Conservation (phyloP, 2,113 vertebrate genomes). For the Gymnarchus niloticus region DNA sequence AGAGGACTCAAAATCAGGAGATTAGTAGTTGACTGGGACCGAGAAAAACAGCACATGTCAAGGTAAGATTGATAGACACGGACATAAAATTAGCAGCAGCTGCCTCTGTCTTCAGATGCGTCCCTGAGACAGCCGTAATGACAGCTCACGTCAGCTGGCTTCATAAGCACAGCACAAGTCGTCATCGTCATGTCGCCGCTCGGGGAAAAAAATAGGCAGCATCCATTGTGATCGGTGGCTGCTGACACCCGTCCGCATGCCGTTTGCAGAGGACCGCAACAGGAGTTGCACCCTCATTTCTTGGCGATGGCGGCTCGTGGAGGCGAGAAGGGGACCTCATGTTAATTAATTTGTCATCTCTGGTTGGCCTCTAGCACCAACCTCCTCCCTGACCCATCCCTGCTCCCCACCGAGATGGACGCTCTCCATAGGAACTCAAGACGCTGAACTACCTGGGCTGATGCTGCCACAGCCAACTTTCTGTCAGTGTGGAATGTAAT, state of each 20-base stretch:
- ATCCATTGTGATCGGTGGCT: too few species aligned
- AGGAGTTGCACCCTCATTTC: slow-evolving; percentile 14
- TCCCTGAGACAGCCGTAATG: too few species aligned
- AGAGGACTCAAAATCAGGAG: too few species aligned
- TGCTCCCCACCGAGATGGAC: slow-evolving; percentile 38
- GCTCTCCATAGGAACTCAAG: slow-evolving; percentile 35
- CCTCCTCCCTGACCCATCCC: not conserved
- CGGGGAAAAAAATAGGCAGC: too few species aligned
- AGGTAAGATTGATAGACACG: too few species aligned
- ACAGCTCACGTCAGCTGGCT: too few species aligned
- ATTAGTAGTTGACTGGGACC: too few species aligned
- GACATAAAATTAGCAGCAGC: too few species aligned
- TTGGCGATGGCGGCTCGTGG: not conserved
- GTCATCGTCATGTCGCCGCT: too few species aligned
- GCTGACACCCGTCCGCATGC: not conserved
- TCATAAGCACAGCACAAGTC: too few species aligned
- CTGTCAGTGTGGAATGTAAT: slow-evolving; percentile 89
- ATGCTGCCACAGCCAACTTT: slow-evolving; percentile 76
- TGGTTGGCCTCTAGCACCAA: slow-evolving; percentile 36
- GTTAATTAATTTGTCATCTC: slow-evolving; percentile 65
- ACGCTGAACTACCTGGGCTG: slow-evolving; percentile 63
- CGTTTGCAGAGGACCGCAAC: not conserved
- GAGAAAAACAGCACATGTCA: too few species aligned
- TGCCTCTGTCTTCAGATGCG: too few species aligned
- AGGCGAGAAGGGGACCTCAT: slow-evolving; percentile 27